Evolutionary conservation across 2,797 vertebrate genomes (phyloP).

Genomic region (Anguilla anguilla): DNA sequence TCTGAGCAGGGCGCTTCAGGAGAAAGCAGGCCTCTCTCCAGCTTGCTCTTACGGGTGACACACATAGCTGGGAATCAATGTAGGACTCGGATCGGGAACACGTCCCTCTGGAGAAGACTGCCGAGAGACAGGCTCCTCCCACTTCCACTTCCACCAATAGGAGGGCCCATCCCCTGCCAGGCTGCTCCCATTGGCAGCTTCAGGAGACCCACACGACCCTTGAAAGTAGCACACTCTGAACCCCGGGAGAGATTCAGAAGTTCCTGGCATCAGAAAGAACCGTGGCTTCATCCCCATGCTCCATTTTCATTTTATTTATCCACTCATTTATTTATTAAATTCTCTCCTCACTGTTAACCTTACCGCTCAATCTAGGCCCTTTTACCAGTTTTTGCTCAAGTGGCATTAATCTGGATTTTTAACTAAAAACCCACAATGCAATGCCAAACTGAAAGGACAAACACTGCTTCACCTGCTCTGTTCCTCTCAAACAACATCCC

Average conservation of each 20-base stretch:
- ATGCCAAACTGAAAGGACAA: too few relatives aligned
- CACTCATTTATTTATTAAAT: neutral
- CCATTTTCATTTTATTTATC: neutral
- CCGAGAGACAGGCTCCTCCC: constrained; percentile 40
- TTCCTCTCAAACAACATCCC: neutral
- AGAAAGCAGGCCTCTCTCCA: neutral
- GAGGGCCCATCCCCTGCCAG: constrained; percentile 23
- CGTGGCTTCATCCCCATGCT: neutral
- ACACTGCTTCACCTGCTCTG: too few relatives aligned
- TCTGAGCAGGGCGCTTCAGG: neutral
- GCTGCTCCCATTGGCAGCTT: constrained; percentile 20
- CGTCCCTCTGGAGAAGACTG: constrained; percentile 61
- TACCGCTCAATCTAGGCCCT: too few relatives aligned
- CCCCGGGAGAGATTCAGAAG: neutral
- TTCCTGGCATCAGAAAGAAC: neutral
- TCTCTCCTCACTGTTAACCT: too few relatives aligned
- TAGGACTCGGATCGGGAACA: constrained; percentile 72
- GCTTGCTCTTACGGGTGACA: constrained; percentile 47
- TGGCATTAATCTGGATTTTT: too few relatives aligned
- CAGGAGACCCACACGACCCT: neutral
- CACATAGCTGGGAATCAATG: constrained; percentile 57
- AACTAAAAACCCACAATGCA: too few relatives aligned
- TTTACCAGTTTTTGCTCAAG: too few relatives aligned
- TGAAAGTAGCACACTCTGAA: constrained; percentile 15
- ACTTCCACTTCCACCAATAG: constrained; percentile 35